Evolutionary conservation across 2,113 vertebrate genomes (phyloP).

Genomic region (Columbina picui): DNA sequence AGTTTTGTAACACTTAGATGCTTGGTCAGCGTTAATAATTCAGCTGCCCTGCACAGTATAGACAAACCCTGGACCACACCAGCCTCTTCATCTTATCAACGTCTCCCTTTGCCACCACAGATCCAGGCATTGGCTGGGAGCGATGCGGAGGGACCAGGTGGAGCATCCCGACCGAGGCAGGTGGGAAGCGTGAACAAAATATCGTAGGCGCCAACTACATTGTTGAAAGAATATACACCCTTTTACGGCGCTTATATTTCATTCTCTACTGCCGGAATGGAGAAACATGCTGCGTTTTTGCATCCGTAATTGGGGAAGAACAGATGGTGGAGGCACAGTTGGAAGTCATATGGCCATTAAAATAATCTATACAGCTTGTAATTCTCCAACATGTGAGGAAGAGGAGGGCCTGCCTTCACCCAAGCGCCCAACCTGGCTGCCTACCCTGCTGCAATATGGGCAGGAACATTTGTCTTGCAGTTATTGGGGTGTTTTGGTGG

Average conservation of each 20-base stretch:
- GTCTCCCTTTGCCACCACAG: not conserved
- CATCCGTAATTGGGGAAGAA: slow-evolving; percentile 80
- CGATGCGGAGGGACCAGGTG: not conserved
- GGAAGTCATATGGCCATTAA: slow-evolving; percentile 79
- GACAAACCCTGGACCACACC: not conserved
- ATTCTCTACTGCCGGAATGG: slow-evolving; percentile 77
- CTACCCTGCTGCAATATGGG: not conserved
- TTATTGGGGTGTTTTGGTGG: not conserved
- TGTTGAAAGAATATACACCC: slow-evolving; percentile 72
- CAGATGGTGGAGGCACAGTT: slow-evolving; percentile 77
- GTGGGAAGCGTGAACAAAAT: not conserved
- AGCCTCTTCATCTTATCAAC: not conserved
- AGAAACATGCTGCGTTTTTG: slow-evolving; percentile 80
- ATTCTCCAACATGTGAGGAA: slow-evolving; percentile 55
- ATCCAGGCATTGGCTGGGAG: rapidly evolving
- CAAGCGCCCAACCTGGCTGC: not conserved
- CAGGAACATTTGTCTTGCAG: too few species aligned
- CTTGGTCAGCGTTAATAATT: not conserved
- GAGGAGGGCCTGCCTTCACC: slow-evolving; percentile 19
- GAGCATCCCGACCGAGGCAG: not conserved
- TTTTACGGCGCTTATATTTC: slow-evolving; percentile 75
- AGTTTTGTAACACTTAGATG: not conserved
- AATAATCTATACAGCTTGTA: slow-evolving; percentile 80
- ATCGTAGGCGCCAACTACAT: slow-evolving; percentile 61
- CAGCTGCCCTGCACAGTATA: not conserved